Evolutionary conservation across 1,140 invertebrate genomes (phyloP), one percentile per base, ranked within the genome.

Genomic region (Zaprionus ghesquierei): DNA sequence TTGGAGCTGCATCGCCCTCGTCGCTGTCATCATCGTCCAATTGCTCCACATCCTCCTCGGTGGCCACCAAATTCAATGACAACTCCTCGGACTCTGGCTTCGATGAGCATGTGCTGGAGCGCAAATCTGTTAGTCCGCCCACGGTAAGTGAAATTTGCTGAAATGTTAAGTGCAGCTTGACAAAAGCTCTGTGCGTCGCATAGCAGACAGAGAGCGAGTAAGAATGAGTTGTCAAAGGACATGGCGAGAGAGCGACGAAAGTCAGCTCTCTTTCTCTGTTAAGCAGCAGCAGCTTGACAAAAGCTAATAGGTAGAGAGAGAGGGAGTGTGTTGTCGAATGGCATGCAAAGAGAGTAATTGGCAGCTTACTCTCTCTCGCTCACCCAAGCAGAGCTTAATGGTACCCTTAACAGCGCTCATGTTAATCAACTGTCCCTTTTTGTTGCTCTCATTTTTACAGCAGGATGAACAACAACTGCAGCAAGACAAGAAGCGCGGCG

Each of bases 71-170:
- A 38, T 94, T 94, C 82, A 94, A 93, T 79, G 94, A 95, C 76
- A 94, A 94, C 49, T 94, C 94, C 1, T 94, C 94, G 3, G 94
- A 95, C 85, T 95, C 94, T 0, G 94, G 94, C 2, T 95, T 95
- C 73, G 94, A 95, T 77, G 94, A 95, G 77, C 94, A 94, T 77
- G 93, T 91, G 10, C 75, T 90, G 22, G 91, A 92, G 8, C 81
- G 90, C 60, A 91, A 92, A 69, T 89, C 89, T 4, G 79, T 87
- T 5, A 91, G 91, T 79, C 86, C 86, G 23, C 84, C 84, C 35
- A 60, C 79, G 66, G 82, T 91, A 31, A 68, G 77, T 68, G 13
- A 53, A 22, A 59, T n/a, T 44, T 8, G 27, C 27, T 8, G 9
- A 54, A 35, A 62, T n/a, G 10, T 13, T 10, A 22, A 46, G 8